Evolutionary conservation across 2,888 invertebrate genomes (phyloP).

Genomic region (Omphaloscelis lunosa): DNA sequence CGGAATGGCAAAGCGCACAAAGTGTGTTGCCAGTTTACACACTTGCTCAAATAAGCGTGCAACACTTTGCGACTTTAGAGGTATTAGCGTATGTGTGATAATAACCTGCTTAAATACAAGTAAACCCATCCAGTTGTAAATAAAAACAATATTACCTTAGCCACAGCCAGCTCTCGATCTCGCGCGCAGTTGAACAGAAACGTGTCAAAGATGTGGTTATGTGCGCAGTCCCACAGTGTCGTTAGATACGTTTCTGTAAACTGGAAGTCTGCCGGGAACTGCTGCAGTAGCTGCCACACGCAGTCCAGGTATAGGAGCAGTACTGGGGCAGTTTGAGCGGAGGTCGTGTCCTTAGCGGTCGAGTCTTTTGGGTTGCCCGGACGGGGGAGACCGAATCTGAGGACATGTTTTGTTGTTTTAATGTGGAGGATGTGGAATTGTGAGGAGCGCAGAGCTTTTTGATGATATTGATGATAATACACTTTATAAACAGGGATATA

Average conservation of each 20-base stretch:
- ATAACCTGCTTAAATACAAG: not conserved
- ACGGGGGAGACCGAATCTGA: slow-evolving; percentile 93
- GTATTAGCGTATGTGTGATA: not conserved
- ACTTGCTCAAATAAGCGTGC: not conserved
- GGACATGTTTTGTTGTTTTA: slow-evolving; percentile 25
- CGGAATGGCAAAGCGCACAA: not conserved
- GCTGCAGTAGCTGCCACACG: slow-evolving; percentile 97
- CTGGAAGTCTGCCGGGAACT: slow-evolving; percentile 97
- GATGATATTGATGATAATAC: not conserved
- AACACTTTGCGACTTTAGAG: not conserved
- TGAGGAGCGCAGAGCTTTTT: not conserved
- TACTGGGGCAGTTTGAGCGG: slow-evolving; percentile 93
- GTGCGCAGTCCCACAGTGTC: slow-evolving; percentile 97
- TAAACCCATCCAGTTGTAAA: not conserved
- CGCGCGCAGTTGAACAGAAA: slow-evolving; percentile 97
- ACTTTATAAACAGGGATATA: not conserved
- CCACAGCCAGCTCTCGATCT: slow-evolving; percentile 92
- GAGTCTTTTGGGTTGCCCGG: slow-evolving; percentile 90
- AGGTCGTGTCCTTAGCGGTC: slow-evolving; percentile 68
- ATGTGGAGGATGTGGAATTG: not conserved
- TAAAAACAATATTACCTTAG: slow-evolving; percentile 79
- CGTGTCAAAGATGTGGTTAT: slow-evolving; percentile 97
- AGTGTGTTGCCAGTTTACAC: not conserved
- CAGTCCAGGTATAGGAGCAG: slow-evolving; percentile 98
- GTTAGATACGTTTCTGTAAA: slow-evolving; percentile 98